Base-by-base conservation (phyloP, 2,797 vertebrate species). In the Pygocentrus nattereri region DNA sequence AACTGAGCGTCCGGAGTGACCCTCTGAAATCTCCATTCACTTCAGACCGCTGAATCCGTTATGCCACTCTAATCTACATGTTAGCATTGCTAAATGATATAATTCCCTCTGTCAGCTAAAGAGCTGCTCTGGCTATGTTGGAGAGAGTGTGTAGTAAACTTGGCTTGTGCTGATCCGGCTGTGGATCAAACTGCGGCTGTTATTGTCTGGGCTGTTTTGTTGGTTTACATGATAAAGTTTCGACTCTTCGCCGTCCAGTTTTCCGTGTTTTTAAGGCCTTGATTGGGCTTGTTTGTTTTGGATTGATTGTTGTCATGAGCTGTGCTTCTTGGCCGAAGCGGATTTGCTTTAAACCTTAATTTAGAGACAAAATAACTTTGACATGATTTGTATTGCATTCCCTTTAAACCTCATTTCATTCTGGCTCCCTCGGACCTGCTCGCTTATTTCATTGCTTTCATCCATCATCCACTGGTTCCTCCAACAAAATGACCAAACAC, bases 181-280 rank as follows among this genome's bases (percentile, higher is more conserved):
- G 31, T 62, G 69, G 58, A 79, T 64, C 56, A 25, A 79, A 79
- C 56, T 56, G 54, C 5, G 54, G 54, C 54, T 56, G 21, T 23
- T 56, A n/a, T 56, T 23, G 54, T 56, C 54, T 56, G 19, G 54
- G 54, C 54, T 56, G 19, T 56, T 7, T 56, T 56, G 21, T 23
- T 56, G 54, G 54, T 56, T 56, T 56, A 56, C 54, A 56, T 5
- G 10, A 23, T 23, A 7, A n/a, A 3, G 19, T 23, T 56, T 56
- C 5, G 8, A 54, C 10, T 56, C 54, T 54, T 6, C 8, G 18
- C 11, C 6, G 50, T 54, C 50, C 3, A 19, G 50, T 54, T 19
- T 54, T 56, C 21, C 21, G 1, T 56, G 54, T 56, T n/a, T 56
- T 56, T 23, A 7, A n/a, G 54, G 21, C 21, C 54, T 56, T 56